Base-by-base conservation (phyloP, 2,113 vertebrate genomes). In the Semnopithecus entellus region DNA sequence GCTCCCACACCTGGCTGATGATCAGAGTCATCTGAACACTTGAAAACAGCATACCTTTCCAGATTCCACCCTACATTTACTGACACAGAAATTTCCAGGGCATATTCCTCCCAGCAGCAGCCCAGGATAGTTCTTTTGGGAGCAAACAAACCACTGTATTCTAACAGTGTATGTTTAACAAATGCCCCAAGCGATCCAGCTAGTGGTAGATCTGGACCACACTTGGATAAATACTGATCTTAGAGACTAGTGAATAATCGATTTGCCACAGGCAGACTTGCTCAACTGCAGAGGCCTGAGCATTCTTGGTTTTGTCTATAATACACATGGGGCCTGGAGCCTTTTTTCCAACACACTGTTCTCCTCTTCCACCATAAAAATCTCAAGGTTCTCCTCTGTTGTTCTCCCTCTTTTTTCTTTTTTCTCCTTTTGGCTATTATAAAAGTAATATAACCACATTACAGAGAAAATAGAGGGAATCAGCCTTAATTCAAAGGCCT, bases 401-500 rank as follows among this genome's bases (percentile, higher is more conserved):
- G 27, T 64, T 32, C 27, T 64, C 61, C 12, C 61, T 2, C 57
- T 13, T 35, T 17, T 66, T 43, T 43, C 38, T 12, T 64, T 59
- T 23, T 4, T n/a, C 18, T 50, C 17, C 35, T 90, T 61, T 66
- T 61, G 45, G 10, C 22, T 61, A 64, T 55, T n/a, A 32, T 22
- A 94, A 64, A 92, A 78, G 8, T 12, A 43, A 84, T 35, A 87
- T 22, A 68, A 32, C 72, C 64, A 68, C 25, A 78, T 25, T 70
- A 68, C 43, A 92, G 73, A 90, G n/a, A 94, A 91, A 95, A 95
- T 22, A 83, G 78, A n/a, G 13, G 4, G 8, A 88, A 89, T 40
- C 55, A 55, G 12, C 12, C 14, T 22, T 16, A 32, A 90, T 20
- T 14, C 45, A 64, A 85, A 81, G 55, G 38, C 23, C 40, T 90